phyloP scores from a whole-genome alignment of 2,888 invertebrate genomes.

The Orthonychiurus folsomi region DNA sequence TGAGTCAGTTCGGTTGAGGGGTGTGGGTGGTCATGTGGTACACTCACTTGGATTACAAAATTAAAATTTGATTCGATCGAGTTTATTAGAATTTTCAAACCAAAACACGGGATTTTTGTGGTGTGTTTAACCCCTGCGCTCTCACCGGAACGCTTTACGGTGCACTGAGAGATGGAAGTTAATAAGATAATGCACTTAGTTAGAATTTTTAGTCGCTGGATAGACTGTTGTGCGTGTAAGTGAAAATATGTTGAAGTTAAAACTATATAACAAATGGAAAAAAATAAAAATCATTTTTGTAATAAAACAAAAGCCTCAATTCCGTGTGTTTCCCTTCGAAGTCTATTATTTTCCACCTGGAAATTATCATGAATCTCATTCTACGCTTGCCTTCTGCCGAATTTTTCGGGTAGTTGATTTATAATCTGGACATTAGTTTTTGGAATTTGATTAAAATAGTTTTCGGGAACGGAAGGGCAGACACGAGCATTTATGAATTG shows the following conservation, averaged over 20 bases:
- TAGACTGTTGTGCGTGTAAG: slow-evolving; percentile 38
- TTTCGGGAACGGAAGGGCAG: neutral
- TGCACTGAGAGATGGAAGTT: neutral
- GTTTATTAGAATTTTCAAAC: no score
- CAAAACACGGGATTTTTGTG: no score
- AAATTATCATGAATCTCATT: neutral
- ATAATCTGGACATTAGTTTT: neutral
- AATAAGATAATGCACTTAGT: slow-evolving; percentile 26
- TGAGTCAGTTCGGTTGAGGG: neutral
- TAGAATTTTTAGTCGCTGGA: slow-evolving; percentile 39
- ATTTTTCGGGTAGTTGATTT: neutral
- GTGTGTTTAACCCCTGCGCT: no score
- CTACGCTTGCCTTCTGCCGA: neutral
- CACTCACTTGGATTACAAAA: no score
- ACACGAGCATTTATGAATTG: neutral
- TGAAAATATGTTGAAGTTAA: slow-evolving; percentile 24
- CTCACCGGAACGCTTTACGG: no score
- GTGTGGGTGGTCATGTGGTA: no score
- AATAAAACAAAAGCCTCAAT: slow-evolving; percentile 15
- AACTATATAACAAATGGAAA: slow-evolving; percentile 29
- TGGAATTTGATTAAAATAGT: neutral
- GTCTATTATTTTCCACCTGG: neutral
- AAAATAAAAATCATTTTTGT: slow-evolving; percentile 37
- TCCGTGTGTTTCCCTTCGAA: neutral
- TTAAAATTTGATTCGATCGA: no score